Base-by-base conservation (phyloP, 1,140 invertebrate species). In the Drosophila simulans region DNA sequence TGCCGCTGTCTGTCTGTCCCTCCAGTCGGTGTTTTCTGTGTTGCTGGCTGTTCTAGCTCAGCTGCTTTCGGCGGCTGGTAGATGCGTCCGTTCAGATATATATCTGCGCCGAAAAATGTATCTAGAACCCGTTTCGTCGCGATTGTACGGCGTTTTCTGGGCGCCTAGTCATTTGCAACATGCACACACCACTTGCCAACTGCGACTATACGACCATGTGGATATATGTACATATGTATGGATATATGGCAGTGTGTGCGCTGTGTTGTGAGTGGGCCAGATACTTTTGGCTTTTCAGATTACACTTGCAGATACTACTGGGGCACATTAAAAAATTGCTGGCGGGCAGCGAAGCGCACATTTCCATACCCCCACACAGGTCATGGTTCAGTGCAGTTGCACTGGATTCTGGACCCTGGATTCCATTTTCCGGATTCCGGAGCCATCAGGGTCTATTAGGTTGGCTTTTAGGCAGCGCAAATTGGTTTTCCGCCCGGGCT, bases 271-370 rank as follows among this genome's bases (percentile, higher is more conserved):
- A 49, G 77, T 56, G 73, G 22, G 65, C 35, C 64, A 71, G 40
- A 70, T 58, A 54, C 48, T 64, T 75, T 66, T 39, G 27, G 35
- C 55, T 58, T 42, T 39, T 34, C 57, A 59, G 79, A 82, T 82
- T 88, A 76, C 83, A 88, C 75, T 76, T 89, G 79, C 79, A 88
- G 83, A 88, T 89, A 88, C 83, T 89, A 88, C 83, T 64, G 25
- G 20, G 48, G 17, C 39, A 70, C 42, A 70, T 76, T 86, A 86
- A 78, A 77, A 70, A 72, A 84, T 89, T 71, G 81, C 84, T 80
- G 45, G 59, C 62, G 88, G 55, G 69, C 80, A 89, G 46, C 84
- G 69, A 89, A 89, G 80, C 84, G 84, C 72, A 73, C 48, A 51
- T 51, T 51, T 34, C 27, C 48, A 51, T 51, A 51, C 10, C 15